Evolutionary conservation across 2,888 invertebrate species (phyloP).

Genomic region (Lycophotia porphyrea): DNA sequence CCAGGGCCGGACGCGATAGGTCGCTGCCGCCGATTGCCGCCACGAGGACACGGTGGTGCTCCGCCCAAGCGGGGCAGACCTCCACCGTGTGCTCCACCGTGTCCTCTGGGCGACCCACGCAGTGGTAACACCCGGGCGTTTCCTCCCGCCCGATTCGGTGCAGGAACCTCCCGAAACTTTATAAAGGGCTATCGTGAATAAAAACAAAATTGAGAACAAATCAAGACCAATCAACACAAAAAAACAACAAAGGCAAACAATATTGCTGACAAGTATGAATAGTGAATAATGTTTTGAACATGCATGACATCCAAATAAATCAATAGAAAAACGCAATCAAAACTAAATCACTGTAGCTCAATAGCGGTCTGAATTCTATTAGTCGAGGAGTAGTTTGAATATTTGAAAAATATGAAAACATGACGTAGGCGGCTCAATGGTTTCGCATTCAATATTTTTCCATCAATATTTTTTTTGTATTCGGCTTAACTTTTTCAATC

Average conservation of each 20-base stretch:
- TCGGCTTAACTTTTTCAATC: conserved; percentile 7
- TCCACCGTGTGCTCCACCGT: no score
- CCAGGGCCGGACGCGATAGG: no score
- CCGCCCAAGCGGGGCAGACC: no score
- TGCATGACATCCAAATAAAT: conserved; percentile 28
- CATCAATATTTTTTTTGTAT: conserved; percentile 17
- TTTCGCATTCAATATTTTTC: conserved; percentile 13
- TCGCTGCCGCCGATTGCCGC: no score
- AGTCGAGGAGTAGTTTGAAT: conserved; percentile 24
- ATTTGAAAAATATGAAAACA: conserved; percentile 41
- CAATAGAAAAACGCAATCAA: conserved; percentile 26
- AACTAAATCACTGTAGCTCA: conserved; percentile 44
- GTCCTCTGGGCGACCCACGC: no score
- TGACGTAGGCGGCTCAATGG: conserved; percentile 13
- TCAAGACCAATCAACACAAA: background rate
- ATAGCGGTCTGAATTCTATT: conserved; percentile 30
- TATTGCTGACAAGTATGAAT: conserved; percentile 1
- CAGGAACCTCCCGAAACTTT: no score
- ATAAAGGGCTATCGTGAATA: background rate
- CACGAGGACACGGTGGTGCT: no score
- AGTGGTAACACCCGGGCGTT: no score
- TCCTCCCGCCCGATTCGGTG: no score
- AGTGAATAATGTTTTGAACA: conserved; percentile 21
- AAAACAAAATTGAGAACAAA: background rate
- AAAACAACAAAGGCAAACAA: background rate